phyloP scores from a whole-genome alignment of 2,113 vertebrate genomes.

The Eretmodus cyanostictus region DNA sequence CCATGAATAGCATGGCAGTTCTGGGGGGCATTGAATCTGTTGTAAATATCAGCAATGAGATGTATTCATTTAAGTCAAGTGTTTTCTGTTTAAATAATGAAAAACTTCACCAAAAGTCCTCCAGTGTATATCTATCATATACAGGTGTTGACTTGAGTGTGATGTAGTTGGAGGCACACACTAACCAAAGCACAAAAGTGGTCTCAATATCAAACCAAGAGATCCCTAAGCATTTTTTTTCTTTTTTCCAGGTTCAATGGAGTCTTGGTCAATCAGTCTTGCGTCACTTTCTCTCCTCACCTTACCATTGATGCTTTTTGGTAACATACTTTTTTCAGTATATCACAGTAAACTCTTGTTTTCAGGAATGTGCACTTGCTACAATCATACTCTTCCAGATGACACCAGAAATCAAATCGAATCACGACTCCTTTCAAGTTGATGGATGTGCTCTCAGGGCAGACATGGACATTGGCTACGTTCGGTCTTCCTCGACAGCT shows the following conservation, averaged over 20 bases:
- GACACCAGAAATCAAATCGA: not conserved
- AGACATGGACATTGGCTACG: not conserved
- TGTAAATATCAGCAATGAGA: not conserved
- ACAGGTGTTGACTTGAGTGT: not conserved
- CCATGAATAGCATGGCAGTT: not conserved
- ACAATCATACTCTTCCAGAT: not conserved
- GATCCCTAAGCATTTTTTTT: not conserved
- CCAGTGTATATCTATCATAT: not conserved
- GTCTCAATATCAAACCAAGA: not conserved
- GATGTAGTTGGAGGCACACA: not conserved
- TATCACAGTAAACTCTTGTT: not conserved
- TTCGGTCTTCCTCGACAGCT: not conserved
- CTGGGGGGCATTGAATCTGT: not conserved
- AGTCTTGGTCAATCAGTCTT: not conserved
- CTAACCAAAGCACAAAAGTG: not conserved
- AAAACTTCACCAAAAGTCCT: not conserved
- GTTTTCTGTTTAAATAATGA: not conserved
- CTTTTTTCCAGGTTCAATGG: not conserved
- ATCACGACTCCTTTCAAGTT: not conserved
- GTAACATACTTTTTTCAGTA: not conserved
- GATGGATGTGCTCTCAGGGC: not conserved
- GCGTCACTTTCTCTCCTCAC: not conserved
- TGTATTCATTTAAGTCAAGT: not conserved
- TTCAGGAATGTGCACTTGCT: not conserved
- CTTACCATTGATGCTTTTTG: not conserved